A percentile compares a stretch with the other conserved stretches of the same genome.
These are phyloP conservation scores for Phymatocera aterrima DNA, from an alignment of 2,888 invertebrate genomes.

Conservation along the genomic window DNA sequence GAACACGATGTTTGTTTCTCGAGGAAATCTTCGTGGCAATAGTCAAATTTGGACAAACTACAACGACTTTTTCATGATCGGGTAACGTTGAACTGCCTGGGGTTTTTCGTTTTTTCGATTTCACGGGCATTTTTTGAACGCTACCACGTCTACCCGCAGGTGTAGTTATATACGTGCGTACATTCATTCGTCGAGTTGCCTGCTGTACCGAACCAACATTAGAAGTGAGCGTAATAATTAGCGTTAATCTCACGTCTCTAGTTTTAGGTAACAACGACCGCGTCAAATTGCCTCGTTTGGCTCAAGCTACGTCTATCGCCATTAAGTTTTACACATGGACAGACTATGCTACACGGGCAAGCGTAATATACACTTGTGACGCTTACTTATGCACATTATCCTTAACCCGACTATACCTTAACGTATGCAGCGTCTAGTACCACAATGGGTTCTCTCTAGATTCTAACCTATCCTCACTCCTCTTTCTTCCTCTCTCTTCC, in stretches of 20 bases:
- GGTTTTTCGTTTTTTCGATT: too few relatives aligned
- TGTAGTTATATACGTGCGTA: background rate
- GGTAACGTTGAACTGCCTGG: background rate
- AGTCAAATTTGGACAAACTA: background rate
- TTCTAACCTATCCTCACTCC: background rate
- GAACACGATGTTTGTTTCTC: background rate
- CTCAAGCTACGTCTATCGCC: conserved; percentile 24
- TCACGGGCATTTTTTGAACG: background rate
- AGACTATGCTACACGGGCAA: background rate
- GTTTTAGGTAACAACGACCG: conserved; percentile 30
- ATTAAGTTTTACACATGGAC: background rate
- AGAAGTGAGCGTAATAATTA: conserved; percentile 36
- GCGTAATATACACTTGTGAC: background rate
- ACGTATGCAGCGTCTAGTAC: conserved; percentile 24
- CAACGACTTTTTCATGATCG: background rate
- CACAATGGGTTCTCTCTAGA: conserved; percentile 6
- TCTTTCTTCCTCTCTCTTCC: background rate
- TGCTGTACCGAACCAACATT: background rate
- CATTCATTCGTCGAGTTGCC: too few relatives aligned
- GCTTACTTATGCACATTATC: conserved; percentile 34
- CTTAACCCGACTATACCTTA: conserved; percentile 20
- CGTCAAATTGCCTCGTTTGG: conserved; percentile 36
- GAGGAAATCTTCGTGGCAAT: background rate
- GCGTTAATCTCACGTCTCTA: conserved; percentile 31
- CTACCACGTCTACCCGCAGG: background rate